A percentile compares a stretch with the other conserved stretches of the same genome.
These are phyloP conservation scores for Telmatherina bonti DNA, from an alignment of 2,797 vertebrate species.

Conservation along the genomic window DNA sequence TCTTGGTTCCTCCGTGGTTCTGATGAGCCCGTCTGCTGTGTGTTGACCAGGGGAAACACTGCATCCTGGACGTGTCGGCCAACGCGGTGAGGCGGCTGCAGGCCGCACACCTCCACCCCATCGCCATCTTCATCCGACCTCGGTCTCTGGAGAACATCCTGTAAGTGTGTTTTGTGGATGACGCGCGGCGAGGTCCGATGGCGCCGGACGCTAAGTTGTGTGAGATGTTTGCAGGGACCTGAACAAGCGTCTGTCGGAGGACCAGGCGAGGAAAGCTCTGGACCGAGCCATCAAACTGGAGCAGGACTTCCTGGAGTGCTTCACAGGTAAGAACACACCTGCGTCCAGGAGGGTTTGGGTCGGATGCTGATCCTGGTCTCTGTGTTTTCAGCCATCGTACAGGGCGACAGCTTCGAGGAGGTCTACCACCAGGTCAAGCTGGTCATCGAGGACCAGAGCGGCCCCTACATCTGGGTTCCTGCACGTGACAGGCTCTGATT, in stretches of 20 bases:
- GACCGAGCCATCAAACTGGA: conserved; percentile 91
- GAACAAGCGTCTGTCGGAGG: conserved; percentile 92
- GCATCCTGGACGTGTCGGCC: conserved; percentile 92
- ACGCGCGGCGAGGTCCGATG: too few species aligned
- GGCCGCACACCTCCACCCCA: conserved; percentile 91
- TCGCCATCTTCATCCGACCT: conserved; percentile 92
- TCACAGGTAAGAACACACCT: conserved; percentile 78
- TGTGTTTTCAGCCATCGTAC: conserved; percentile 83
- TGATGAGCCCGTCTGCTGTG: background rate
- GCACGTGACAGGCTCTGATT: conserved; percentile 82
- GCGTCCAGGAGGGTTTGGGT: too few species aligned
- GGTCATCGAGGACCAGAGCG: conserved; percentile 91
- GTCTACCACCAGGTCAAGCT: conserved; percentile 89
- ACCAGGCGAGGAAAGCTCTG: conserved; percentile 91
- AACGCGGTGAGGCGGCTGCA: conserved; percentile 91
- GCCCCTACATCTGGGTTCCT: conserved; percentile 92
- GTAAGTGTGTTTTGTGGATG: conserved; percentile 80
- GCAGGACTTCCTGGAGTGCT: conserved; percentile 93
- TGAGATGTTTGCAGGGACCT: conserved; percentile 82
- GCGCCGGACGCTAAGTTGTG: too few species aligned
- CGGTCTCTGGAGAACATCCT: conserved; percentile 91
- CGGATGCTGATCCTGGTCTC: background rate
- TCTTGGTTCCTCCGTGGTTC: too few species aligned
- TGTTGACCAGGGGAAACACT: conserved; percentile 89
- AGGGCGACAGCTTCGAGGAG: conserved; percentile 92